Conservation (phyloP, 2,888 invertebrate species). For the Linyphia triangularis region DNA sequence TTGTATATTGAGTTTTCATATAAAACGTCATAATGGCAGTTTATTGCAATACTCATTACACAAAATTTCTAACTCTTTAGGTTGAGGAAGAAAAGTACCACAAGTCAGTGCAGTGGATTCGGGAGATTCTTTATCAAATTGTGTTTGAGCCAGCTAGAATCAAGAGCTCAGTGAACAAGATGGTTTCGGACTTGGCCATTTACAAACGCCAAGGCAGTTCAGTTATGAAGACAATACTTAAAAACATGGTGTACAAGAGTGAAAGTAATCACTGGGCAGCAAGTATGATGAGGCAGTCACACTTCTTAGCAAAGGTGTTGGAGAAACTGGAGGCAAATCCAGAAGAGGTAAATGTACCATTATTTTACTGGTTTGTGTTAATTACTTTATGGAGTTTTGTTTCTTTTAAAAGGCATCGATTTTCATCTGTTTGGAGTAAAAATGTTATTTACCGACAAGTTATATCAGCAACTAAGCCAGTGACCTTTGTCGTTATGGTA, state of each 20-base stretch:
- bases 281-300: constrained; percentile 87
- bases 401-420: background rate
- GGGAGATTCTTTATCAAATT: constrained; percentile 87
- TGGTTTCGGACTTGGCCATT: constrained; percentile 89
- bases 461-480: no score
- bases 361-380: background rate
- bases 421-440: no score
- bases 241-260: constrained; percentile 83
- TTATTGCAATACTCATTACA: no score
- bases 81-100: constrained; percentile 88
- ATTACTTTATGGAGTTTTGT: background rate
- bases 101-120: constrained; percentile 87
- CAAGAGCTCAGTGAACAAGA: constrained; percentile 88
- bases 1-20: no score
- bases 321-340: constrained; percentile 79
- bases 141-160: constrained; percentile 87
- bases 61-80: constrained; percentile 82
- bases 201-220: constrained; percentile 86
- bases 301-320: constrained; percentile 86
- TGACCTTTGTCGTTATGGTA: no score
- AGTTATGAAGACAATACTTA: constrained; percentile 84
- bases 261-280: constrained; percentile 87
- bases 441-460: background rate
- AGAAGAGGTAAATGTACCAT: constrained; percentile 75
- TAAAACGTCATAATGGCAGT: no score